Base-by-base conservation (phyloP, 1,140 invertebrate species). In the Scaptomyza pallida region DNA sequence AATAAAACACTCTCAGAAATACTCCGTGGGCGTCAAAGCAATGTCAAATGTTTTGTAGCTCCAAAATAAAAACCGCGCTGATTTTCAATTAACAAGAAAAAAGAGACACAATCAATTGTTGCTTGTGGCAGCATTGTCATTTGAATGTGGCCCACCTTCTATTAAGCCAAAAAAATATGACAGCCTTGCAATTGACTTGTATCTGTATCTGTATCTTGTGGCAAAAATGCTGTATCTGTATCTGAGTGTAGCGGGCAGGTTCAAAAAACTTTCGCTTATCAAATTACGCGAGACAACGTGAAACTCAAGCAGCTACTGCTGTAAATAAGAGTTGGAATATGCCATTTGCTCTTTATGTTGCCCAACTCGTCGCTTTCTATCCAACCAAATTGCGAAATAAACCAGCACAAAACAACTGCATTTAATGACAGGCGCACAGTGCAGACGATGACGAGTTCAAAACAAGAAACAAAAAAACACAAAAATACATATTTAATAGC, bases 241-340 rank as follows among this genome's bases (percentile, higher is more conserved):
- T 67, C 6, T 23, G 15, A 15, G 30, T n/a, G n/a, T n/a, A 51
- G 71, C 65, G 50, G 57, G 33, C 54, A 64, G 47, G 82, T 89
- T 88, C 82, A 89, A 78, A 56, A 82, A 82, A 89, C 83, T 88
- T 88, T 88, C 78, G 64, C 78, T 89, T 82, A 78, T 89, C 83
- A 76, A 64, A 76, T 69, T 60, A 45, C 64, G 43, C 33, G 63
- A 71, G 64, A 63, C 70, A 45, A 73, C 55, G 13, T 52, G 64
- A 86, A 69, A 77, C 62, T 60, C 19, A 50, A 63, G 37, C 43
- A 17, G 70, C 72, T 72, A 37, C 59, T 54, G 62, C 75, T 62
- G 6, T 9, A 43, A 44, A 12, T 19, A 3, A 43, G 9, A 55
- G 4, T 21, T 63, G 65, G 41, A 26, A 30, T 45, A 70, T 62